These are phyloP conservation scores for Cervus canadensis DNA, from an alignment of 2,113 vertebrate species.

Conservation along the genomic window DNA sequence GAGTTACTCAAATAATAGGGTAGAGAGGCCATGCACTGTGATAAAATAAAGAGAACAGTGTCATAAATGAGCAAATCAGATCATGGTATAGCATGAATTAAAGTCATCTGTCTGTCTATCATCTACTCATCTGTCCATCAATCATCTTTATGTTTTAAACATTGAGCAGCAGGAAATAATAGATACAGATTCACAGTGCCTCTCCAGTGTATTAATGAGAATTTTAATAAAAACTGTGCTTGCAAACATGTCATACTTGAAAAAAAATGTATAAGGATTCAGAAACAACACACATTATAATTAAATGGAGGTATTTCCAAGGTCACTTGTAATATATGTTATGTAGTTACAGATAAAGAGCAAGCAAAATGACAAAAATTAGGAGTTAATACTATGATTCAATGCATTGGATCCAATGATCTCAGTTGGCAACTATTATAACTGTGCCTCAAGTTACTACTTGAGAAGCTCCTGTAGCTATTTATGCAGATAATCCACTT, in stretches of 20 bases:
- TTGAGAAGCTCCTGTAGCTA: conserved; percentile 27
- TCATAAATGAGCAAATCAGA: not conserved
- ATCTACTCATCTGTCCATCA: not conserved
- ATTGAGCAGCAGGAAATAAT: not conserved
- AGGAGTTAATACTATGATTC: not conserved
- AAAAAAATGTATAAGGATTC: not conserved
- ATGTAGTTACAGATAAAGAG: conserved; percentile 23
- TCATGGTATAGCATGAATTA: not conserved
- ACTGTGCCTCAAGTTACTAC: conserved; percentile 33
- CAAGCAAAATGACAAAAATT: conserved; percentile 42
- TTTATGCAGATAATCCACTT: conserved; percentile 22
- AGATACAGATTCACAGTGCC: not conserved
- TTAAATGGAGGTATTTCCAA: conserved; percentile 36
- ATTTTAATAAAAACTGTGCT: not conserved
- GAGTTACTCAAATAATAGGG: not conserved
- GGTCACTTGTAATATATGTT: not conserved
- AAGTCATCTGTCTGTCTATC: not conserved
- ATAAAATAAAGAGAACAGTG: not conserved
- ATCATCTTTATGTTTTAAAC: not conserved
- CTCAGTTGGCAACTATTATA: conserved; percentile 9
- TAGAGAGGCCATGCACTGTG: not conserved
- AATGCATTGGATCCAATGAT: not conserved
- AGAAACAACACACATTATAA: not conserved
- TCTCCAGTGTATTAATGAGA: not conserved
- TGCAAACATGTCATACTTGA: not conserved